phyloP scores from a whole-genome alignment of 2,888 invertebrate genomes.

The Temnothorax ravouxi region DNA sequence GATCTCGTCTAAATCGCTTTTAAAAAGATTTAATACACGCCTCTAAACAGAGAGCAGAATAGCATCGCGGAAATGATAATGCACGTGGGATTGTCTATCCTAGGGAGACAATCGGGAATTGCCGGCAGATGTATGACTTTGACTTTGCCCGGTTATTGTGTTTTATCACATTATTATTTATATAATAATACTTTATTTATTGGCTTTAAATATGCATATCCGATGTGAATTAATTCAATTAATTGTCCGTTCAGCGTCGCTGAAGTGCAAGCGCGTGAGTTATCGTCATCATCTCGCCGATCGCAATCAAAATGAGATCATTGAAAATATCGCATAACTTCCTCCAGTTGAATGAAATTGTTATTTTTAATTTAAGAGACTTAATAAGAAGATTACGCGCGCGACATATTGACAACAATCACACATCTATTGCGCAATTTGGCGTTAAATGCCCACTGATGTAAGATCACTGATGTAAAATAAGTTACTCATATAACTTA shows the following conservation, averaged over 20 bases:
- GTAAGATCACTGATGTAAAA: background rate
- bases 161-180: background rate
- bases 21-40: background rate
- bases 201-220: background rate
- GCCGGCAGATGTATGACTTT: conserved; percentile 69
- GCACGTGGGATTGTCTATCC: conserved; percentile 21
- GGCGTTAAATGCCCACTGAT: background rate
- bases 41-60: background rate
- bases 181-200: conserved; percentile 6
- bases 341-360: background rate
- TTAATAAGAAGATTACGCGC: background rate
- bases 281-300: background rate
- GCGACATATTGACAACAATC: background rate
- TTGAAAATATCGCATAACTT: background rate
- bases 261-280: background rate
- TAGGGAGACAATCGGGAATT: conserved; percentile 6
- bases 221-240: background rate
- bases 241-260: background rate
- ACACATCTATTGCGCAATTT: background rate
- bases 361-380: background rate
- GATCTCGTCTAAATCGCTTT: background rate
- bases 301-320: background rate
- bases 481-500: background rate
- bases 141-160: conserved; percentile 49
- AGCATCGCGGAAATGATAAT: conserved; percentile 42